Evolutionary conservation across 2,888 invertebrate genomes (phyloP), one percentile per base, ranked within the genome.

Genomic region (Neocrepidodera transversa): DNA sequence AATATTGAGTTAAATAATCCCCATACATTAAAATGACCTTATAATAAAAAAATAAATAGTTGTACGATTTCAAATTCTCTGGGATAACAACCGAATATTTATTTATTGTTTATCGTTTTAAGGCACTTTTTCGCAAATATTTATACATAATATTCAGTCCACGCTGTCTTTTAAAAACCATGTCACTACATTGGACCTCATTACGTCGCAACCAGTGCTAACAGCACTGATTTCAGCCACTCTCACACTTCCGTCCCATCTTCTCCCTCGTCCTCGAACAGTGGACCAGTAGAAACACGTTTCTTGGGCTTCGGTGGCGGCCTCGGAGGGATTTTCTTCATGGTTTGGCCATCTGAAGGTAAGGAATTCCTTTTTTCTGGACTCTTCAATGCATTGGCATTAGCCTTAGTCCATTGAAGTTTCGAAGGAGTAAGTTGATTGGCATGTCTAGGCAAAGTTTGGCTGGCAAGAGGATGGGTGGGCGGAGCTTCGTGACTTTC

Each of bases 191-290:
- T 58, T 71, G 67, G 68, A 71, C 70, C 68, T 60, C 65, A 58
- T 63, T 62, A 58, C 47, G 57, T 56, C 52, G 58, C 70, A 68
- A 78, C 75, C 73, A 78, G 76, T 68, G 74, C 75, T 59, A 64
- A 58, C 42, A 77, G 74, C 73, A 76, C 77, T 75, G 76, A 75
- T 73, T 77, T 76, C 73, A 79, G 78, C 77, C 76, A 78, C 70
- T 80, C 81, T 84, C 87, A 91, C 83, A 93, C 93, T 83, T 93
- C 93, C 71, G 93, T 93, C 67, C 93, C 93, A 70, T 93, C 92
- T 76, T 93, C 93, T 20, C 92, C 91, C 80, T 93, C 93, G 76
- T 93, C 93, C 76, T 93, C 92, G 74, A 92, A 92, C 64, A 92
- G 80, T 60, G 92, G 91, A 69, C 91, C 91, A 3, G 88, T 83